A percentile compares a stretch with the other conserved stretches of the same genome.
These are phyloP conservation scores for Rhadina sibilatrix DNA, from an alignment of 2,113 vertebrate species.

Conservation along the genomic window DNA sequence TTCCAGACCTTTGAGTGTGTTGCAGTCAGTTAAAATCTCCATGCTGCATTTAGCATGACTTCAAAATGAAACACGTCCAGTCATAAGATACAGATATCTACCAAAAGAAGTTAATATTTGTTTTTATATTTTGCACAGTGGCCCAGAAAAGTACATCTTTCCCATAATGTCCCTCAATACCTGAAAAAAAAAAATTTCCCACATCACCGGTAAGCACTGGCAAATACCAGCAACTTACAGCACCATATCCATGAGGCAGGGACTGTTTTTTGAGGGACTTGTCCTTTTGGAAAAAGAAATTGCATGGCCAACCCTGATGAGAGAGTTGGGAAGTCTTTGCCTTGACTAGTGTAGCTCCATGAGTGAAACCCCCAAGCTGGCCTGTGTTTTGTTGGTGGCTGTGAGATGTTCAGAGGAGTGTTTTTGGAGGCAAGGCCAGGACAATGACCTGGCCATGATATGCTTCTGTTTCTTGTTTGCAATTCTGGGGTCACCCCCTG, in stretches of 20 bases:
- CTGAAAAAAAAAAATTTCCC: background rate
- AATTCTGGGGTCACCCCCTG: background rate
- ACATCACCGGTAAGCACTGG: background rate
- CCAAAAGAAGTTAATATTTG: background rate
- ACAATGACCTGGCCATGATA: background rate
- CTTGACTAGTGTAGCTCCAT: background rate
- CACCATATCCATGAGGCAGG: background rate
- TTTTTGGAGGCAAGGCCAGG: background rate
- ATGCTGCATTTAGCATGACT: background rate
- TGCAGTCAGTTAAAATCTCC: background rate
- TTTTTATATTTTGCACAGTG: background rate
- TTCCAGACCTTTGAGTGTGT: background rate
- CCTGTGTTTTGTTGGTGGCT: background rate
- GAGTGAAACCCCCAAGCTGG: background rate
- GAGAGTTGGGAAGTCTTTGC: background rate
- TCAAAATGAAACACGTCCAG: background rate
- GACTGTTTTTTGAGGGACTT: background rate
- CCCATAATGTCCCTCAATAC: background rate
- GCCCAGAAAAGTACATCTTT: background rate
- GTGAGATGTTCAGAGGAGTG: background rate
- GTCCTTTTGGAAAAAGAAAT: background rate
- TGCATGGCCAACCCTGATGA: background rate
- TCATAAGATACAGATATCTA: background rate
- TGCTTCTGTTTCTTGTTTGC: background rate
- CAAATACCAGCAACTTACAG: background rate